Base-by-base conservation (phyloP, 2,797 vertebrate species). In the Rhinophrynus dorsalis region DNA sequence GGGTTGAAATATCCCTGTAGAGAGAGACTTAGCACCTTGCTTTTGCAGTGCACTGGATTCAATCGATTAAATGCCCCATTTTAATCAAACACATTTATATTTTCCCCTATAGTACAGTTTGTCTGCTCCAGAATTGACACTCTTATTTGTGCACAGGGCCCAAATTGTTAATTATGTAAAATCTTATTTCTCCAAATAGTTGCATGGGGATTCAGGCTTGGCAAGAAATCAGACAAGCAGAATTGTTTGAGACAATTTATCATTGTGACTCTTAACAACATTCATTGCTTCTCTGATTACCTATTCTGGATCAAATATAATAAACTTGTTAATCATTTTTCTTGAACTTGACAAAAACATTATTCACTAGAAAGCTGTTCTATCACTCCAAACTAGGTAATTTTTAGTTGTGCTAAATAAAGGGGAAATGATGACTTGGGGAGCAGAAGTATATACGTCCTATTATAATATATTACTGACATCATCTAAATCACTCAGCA, bases 251-350 rank as follows among this genome's bases (percentile, higher is more conserved):
- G 67, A 54, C 67, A 30, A 71, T 71, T 71, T 64, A 64, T 71
- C 68, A 71, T 71, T 71, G 52, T 72, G 62, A 72, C 32, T 65
- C 23, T 42, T 72, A 51, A 51, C 54, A 67, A 57, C 42, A 51
- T 72, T 51, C 68, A 51, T 40, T 64, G 61, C 56, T 40, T 72
- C 45, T 52, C 35, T 51, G 52, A 65, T 72, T 65, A 72, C 69
- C 45, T 72, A 42, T 65, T 65, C 69, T 44, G 44, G 12, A 50
- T 72, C 33, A 24, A 58, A 58, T 65, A 72, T 72, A 72, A 70
- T 70, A 62, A 70, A 70, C 17, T 23, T 70, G 67, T 70, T 70
- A 70, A 72, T 72, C 69, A 72, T 72, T 72, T 72, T 65, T 65
- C 60, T 65, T 59, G 50, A 58, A 59, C 32, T 23, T 65, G 52